Conservation (phyloP, 1,140 invertebrate genomes). For the Chelonus insularis region DNA sequence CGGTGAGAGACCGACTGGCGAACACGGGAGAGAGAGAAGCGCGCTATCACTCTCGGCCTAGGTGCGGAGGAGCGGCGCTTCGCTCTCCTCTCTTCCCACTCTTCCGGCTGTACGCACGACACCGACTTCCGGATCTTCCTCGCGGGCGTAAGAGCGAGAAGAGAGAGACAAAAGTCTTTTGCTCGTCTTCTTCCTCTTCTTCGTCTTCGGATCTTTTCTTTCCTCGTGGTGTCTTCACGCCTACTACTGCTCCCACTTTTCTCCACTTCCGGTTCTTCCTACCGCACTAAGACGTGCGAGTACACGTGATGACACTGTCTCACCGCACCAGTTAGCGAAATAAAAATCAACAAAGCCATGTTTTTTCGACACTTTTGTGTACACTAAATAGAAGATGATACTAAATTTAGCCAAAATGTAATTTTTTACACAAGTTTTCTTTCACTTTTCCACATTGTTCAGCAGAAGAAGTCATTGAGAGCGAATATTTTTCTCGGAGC, state of each 20-base stretch:
- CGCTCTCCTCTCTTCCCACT: slow-evolving; percentile 28
- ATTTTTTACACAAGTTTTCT: background rate
- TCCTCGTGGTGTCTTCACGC: background rate
- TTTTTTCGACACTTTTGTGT: background rate
- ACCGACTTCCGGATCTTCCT: slow-evolving; percentile 20
- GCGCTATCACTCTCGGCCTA: slow-evolving; percentile 22
- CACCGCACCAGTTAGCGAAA: slow-evolving; percentile 11
- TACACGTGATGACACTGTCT: slow-evolving; percentile 21
- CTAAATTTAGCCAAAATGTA: too few species aligned
- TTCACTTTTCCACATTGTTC: background rate
- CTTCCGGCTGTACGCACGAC: slow-evolving; percentile 28
- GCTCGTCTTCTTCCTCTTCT: background rate
- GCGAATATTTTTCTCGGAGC: background rate
- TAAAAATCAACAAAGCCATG: background rate
- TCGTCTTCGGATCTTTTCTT: slow-evolving; percentile 5
- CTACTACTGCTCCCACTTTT: background rate
- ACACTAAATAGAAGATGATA: background rate
- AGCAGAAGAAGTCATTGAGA: background rate
- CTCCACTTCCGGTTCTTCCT: slow-evolving; percentile 13
- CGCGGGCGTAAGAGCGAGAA: slow-evolving; percentile 23
- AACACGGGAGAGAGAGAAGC: slow-evolving; percentile 27
- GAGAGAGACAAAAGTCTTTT: slow-evolving; percentile 11
- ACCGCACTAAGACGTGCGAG: slow-evolving; percentile 15
- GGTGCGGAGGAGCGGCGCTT: slow-evolving; percentile 6
- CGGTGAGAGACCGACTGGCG: slow-evolving; percentile 31